phyloP scores from a whole-genome alignment of 2,888 invertebrate genomes.

The Microctonus aethiopoides region DNA sequence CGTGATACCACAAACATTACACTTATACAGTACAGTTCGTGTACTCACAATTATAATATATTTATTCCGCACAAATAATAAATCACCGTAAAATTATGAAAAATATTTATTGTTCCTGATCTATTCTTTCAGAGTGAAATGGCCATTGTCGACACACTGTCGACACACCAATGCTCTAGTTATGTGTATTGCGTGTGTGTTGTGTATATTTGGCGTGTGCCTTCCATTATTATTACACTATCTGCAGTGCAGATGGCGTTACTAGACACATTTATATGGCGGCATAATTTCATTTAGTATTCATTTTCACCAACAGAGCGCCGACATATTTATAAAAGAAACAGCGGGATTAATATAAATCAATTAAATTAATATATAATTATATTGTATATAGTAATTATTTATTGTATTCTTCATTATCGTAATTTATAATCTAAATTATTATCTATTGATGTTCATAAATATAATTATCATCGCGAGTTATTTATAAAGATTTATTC shows the following conservation, averaged over 20 bases:
- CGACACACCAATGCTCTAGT: constrained; percentile 8
- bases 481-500: too few species aligned
- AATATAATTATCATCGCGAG: too few species aligned
- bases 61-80: constrained; percentile 4
- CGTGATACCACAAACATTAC: constrained; percentile 19
- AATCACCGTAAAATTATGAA: constrained; percentile 36
- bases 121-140: constrained; percentile 56
- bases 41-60: neutral
- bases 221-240: constrained; percentile 3
- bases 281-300: neutral
- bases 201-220: constrained; percentile 46
- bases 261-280: constrained; percentile 34
- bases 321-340: neutral
- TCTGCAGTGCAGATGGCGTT: constrained; percentile 46
- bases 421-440: too few species aligned
- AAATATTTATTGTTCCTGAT: constrained; percentile 52
- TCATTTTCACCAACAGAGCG: neutral
- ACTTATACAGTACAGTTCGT: neutral
- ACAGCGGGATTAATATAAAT: too few species aligned
- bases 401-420: too few species aligned
- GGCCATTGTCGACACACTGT: constrained; percentile 58
- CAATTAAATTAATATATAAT: too few species aligned
- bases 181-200: constrained; percentile 28
- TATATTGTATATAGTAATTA: too few species aligned
- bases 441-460: too few species aligned